phyloP scores from a whole-genome alignment of 2,888 invertebrate species.

The Chloroclystis v-ata region DNA sequence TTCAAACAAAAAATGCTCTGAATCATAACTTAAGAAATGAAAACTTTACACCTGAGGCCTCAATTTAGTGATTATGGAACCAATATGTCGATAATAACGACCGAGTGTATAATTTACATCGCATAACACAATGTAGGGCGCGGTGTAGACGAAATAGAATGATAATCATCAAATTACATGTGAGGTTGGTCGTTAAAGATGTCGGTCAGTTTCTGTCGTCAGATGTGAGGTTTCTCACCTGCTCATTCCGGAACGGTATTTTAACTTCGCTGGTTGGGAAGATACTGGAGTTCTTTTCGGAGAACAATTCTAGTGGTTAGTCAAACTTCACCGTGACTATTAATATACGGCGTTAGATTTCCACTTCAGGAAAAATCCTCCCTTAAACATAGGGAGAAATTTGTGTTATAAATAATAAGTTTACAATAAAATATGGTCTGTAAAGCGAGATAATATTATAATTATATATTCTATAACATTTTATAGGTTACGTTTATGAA shows the following conservation, averaged over 20 bases:
- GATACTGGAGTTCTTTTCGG: too few species aligned
- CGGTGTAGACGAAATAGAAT: constrained; percentile 49
- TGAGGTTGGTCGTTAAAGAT: constrained; percentile 29
- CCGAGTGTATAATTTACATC: constrained; percentile 51
- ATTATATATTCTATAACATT: too few species aligned
- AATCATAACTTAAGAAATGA: constrained; percentile 26
- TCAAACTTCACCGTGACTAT: too few species aligned
- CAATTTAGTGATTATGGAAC: constrained; percentile 52
- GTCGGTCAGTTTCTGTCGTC: constrained; percentile 26
- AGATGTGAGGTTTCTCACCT: constrained; percentile 16
- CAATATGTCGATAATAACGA: constrained; percentile 42
- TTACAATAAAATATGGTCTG: too few species aligned
- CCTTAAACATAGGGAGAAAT: too few species aligned
- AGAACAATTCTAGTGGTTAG: too few species aligned
- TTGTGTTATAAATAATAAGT: too few species aligned
- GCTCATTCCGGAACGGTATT: constrained; percentile 22
- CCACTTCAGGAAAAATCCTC: too few species aligned
- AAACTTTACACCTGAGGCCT: constrained; percentile 21
- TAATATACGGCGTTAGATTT: too few species aligned
- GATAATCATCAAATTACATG: constrained; percentile 57
- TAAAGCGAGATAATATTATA: too few species aligned
- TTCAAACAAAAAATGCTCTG: constrained; percentile 20
- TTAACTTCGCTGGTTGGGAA: too few species aligned
- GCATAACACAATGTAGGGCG: constrained; percentile 32
- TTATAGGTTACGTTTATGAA: too few species aligned